Base-by-base conservation (phyloP, 1,140 invertebrate species). In the Stenopsyche tienmushanensis region DNA sequence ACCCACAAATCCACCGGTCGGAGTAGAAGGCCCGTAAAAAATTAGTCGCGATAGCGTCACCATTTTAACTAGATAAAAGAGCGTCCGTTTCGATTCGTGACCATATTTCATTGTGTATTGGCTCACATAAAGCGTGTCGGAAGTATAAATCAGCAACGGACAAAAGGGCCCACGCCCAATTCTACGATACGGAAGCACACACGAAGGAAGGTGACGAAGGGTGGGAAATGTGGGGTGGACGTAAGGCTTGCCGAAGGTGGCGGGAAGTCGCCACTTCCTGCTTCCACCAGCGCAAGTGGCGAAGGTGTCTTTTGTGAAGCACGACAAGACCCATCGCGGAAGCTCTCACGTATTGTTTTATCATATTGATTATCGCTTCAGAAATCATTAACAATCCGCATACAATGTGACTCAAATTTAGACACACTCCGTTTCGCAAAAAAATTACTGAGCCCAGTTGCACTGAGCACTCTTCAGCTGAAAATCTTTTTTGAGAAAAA, bases 341-440 rank as follows among this genome's bases (percentile, higher is more conserved):
- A 52, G 18, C 45, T 24, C 45, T 18, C 58, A 20, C 44, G 42
- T 44, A 62, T 52, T 62, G 59, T 62, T 62, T 50, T 62, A 54
- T 54, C n/a, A 7, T 62, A 62, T 62, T 62, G 59, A 62, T 62
- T 62, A 62, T 10, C 29, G 26, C 59, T 60, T 49, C 41, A 62
- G 47, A 60, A 49, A 60, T 45, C 24, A 60, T 47, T 47, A 54
- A 34, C 21, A 25, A 54, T 54, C 52, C 52, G 52, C 7, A 34
- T 15, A 54, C 52, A 54, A 54, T 54, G 21, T 17, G 24, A 15
- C 21, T 29, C n/a, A n/a, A 54, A 25, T 54, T 54, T 54, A 26
- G 18, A 49, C 23, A 49, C 45, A 49, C 45, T 49, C 45, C 3
- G 23, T n/a, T n/a, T n/a, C n/a, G n/a, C n/a, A n/a, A n/a, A n/a